Conservation (phyloP, 1,140 invertebrate species). For the Dysdera silvatica region DNA sequence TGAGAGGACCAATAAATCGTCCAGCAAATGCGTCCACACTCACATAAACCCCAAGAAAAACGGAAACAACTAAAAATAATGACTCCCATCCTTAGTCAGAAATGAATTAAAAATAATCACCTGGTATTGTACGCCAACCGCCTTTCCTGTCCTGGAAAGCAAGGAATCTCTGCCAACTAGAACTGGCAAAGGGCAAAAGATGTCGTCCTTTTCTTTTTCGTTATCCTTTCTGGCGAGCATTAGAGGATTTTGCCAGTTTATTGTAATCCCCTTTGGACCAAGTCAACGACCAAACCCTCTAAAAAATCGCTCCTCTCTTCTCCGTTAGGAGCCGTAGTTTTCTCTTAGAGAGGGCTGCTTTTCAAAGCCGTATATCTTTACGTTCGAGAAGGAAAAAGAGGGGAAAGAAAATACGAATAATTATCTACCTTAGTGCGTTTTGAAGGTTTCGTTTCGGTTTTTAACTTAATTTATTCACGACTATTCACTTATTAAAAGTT, state of each 20-base stretch:
- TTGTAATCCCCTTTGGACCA: constrained; percentile 25
- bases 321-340: constrained; percentile 26
- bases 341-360: no score
- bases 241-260: constrained; percentile 25
- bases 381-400: no score
- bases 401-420: no score
- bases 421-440: no score
- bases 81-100: constrained; percentile 20
- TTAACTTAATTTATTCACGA: no score
- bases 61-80: constrained; percentile 21
- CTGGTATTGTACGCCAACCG: constrained; percentile 9
- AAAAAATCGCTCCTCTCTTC: constrained; percentile 26
- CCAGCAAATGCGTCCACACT: constrained; percentile 17
- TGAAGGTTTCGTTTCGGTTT: no score
- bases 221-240: constrained; percentile 2
- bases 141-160: constrained; percentile 6
- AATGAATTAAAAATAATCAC: constrained; percentile 30
- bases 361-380: no score
- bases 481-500: no score
- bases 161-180: constrained; percentile 17
- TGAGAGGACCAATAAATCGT: no score
- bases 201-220: constrained; percentile 22
- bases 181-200: constrained; percentile 10
- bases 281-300: constrained; percentile 16
- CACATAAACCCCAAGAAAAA: constrained; percentile 17